Evolutionary conservation across 2,888 invertebrate species (phyloP).

Genomic region (Pristionchus exspectatus): DNA sequence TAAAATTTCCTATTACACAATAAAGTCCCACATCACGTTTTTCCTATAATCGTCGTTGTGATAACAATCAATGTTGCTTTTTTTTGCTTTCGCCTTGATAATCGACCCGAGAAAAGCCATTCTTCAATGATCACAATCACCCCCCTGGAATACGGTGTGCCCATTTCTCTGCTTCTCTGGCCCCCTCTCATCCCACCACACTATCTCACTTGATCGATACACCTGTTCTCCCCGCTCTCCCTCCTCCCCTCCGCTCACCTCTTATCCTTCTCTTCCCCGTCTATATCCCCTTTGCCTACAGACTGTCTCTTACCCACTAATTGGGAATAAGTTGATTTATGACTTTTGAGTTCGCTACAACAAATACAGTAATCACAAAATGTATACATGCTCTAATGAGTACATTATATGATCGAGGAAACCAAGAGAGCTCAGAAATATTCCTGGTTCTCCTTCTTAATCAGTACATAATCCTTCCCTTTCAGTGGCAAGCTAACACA

Average conservation of each 20-base stretch:
- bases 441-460: too few relatives aligned
- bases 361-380: too few relatives aligned
- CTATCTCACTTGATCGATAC: slow-evolving; percentile 31
- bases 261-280: background rate
- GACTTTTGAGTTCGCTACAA: too few relatives aligned
- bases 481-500: background rate
- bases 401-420: too few relatives aligned
- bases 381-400: too few relatives aligned
- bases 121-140: background rate
- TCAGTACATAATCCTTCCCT: background rate
- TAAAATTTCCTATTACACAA: too few relatives aligned
- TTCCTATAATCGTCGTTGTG: background rate
- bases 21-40: too few relatives aligned
- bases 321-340: too few relatives aligned
- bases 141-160: background rate
- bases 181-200: background rate
- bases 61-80: background rate
- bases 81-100: background rate
- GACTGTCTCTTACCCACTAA: background rate
- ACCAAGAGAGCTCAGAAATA: too few relatives aligned
- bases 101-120: background rate
- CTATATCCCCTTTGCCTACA: background rate
- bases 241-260: background rate
- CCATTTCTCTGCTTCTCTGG: background rate
- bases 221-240: background rate